Conservation (phyloP, 2,113 vertebrate species). For the Grammatotria lemairii region DNA sequence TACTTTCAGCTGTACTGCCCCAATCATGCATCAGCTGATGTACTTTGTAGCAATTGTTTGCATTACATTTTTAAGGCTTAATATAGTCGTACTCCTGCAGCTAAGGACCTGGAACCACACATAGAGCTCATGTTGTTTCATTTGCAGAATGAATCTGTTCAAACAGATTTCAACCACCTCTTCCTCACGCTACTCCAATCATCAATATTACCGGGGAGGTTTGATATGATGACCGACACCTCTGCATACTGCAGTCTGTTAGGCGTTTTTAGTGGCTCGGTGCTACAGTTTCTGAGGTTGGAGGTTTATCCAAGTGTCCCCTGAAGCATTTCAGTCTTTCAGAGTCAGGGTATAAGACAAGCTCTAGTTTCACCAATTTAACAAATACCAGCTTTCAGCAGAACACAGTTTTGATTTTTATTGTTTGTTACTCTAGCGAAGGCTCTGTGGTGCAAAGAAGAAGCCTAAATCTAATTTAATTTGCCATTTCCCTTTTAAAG, state of each 20-base stretch:
- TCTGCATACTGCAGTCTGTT: not conserved
- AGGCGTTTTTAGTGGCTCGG: not conserved
- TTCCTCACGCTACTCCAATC: not conserved
- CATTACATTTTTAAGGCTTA: not conserved
- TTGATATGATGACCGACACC: not conserved
- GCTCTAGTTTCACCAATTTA: not conserved
- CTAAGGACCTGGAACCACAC: not conserved
- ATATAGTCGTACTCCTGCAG: not conserved
- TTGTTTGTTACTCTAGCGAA: not conserved
- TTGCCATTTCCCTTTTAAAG: not conserved
- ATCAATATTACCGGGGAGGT: accelerated
- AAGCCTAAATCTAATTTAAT: not conserved
- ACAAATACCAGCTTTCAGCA: not conserved
- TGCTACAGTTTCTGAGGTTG: not conserved
- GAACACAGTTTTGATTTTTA: accelerated
- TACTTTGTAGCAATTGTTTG: not conserved
- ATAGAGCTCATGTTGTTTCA: not conserved
- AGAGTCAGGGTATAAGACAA: not conserved
- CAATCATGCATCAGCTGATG: not conserved
- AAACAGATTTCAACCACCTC: not conserved
- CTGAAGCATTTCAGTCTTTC: not conserved
- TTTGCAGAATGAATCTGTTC: not conserved
- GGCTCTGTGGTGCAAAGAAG: not conserved
- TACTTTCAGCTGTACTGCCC: not conserved
- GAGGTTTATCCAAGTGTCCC: not conserved